A percentile compares a stretch with the other conserved stretches of the same genome.
These are phyloP conservation scores for Anisognathus igniventris DNA, from an alignment of 2,797 vertebrate genomes.

Conservation along the genomic window DNA sequence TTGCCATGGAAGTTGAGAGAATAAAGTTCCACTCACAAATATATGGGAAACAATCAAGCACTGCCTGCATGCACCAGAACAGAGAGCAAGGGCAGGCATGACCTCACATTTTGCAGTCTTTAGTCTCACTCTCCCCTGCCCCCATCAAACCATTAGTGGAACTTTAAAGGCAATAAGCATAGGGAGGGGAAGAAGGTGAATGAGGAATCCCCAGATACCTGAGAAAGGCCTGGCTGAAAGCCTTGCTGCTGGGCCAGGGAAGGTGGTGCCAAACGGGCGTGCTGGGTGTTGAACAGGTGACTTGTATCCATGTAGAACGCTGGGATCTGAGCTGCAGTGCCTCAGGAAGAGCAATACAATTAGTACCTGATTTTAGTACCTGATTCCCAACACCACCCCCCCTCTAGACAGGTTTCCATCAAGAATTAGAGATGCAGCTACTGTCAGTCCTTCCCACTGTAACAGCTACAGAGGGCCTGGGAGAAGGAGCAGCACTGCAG, in stretches of 20 bases:
- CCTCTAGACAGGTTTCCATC: not conserved
- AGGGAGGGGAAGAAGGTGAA: not conserved
- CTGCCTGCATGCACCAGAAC: not conserved
- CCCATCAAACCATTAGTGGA: not conserved
- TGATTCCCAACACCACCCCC: not conserved
- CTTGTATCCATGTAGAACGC: slow-evolving; percentile 99
- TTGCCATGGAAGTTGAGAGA: not conserved
- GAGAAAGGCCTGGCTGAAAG: slow-evolving; percentile 95
- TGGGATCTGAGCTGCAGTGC: slow-evolving; percentile 91
- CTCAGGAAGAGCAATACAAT: slow-evolving; percentile 59
- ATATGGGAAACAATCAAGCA: not conserved
- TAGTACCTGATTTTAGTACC: not conserved
- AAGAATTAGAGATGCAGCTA: not conserved
- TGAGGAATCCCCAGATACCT: slow-evolving; percentile 75
- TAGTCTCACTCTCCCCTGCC: not conserved
- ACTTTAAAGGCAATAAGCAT: not conserved
- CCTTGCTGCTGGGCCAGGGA: slow-evolving; percentile 94
- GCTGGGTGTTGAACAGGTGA: slow-evolving; percentile 93
- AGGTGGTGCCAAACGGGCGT: slow-evolving; percentile 91
- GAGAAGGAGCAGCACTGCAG: not conserved
- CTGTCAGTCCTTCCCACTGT: not conserved
- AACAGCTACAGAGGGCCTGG: not conserved
- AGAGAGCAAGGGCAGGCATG: not conserved
- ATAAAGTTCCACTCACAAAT: too few species aligned
- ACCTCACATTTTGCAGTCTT: not conserved